Percentiles rank a stretch among this genome's conserved stretches.
Evolutionary conservation across 2,797 vertebrate genomes (phyloP).

Genomic region (Erpetoichthys calabaricus): DNA sequence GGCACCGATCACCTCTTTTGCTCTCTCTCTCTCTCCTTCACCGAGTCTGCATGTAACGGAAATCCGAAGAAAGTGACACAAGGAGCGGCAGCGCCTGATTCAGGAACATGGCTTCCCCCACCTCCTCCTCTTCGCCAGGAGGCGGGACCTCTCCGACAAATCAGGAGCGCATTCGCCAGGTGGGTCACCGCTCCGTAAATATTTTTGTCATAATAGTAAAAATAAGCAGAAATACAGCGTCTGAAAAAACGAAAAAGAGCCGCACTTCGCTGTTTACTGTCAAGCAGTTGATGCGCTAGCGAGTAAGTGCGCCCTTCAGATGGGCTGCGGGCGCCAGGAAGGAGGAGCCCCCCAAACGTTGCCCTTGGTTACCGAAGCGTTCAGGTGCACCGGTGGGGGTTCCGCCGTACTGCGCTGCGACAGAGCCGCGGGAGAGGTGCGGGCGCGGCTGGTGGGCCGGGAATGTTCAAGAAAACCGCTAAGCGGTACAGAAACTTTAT

Average conservation of each 20-base stretch:
- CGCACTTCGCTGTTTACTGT: no score
- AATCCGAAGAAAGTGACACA: conserved; percentile 16
- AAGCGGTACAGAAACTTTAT: no score
- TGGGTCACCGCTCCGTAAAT: conserved; percentile 28
- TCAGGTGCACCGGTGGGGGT: not conserved
- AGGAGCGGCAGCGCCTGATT: conserved; percentile 15
- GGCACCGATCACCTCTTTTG: conserved; percentile 25
- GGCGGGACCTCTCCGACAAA: conserved; percentile 51
- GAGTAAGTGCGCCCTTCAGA: no score
- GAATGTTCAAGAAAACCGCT: no score
- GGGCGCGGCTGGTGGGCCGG: not conserved
- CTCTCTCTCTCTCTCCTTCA: conserved; percentile 18
- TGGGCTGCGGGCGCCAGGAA: no score
- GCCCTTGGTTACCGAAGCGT: not conserved
- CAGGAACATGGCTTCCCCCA: conserved; percentile 56
- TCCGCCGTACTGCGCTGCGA: not conserved
- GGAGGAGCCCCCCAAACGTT: no score
- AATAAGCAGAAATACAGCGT: no score
- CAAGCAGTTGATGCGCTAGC: no score
- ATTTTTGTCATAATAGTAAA: no score
- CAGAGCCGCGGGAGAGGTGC: not conserved
- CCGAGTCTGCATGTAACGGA: conserved; percentile 31
- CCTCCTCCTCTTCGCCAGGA: conserved; percentile 42
- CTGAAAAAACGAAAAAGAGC: no score
- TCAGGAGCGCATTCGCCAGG: conserved; percentile 58